These are phyloP conservation scores for Glaucidium brasilianum DNA, from an alignment of 2,113 vertebrate species.

Conservation along the genomic window DNA sequence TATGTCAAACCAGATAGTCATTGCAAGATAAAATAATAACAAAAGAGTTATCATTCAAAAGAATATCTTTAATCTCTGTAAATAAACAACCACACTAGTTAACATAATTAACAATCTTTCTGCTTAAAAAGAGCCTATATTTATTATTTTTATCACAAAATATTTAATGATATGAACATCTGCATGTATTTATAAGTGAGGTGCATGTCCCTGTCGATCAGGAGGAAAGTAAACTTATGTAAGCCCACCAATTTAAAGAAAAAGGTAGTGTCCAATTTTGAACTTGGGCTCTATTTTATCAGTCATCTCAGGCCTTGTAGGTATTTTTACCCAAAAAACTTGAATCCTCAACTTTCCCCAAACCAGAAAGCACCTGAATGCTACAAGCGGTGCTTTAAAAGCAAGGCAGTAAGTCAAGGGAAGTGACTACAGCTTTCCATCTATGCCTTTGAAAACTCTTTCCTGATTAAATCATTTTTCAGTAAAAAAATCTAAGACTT, in stretches of 20 bases:
- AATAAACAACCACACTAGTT: background rate
- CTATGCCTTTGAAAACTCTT: background rate
- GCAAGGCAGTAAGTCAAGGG: background rate
- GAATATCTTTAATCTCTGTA: background rate
- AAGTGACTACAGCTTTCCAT: background rate
- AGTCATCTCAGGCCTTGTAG: background rate
- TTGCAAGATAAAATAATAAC: conserved; percentile 2
- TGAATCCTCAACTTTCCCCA: background rate
- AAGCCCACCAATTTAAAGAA: background rate
- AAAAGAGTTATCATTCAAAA: conserved; percentile 2
- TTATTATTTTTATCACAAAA: background rate
- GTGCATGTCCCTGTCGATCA: background rate
- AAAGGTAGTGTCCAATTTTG: background rate
- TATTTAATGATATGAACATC: background rate
- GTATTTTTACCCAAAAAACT: background rate
- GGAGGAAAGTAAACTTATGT: background rate
- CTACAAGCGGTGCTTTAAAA: background rate
- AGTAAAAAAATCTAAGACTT: background rate
- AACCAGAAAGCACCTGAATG: background rate
- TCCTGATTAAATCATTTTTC: background rate
- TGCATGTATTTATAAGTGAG: background rate
- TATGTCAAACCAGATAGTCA: background rate
- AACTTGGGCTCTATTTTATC: background rate
- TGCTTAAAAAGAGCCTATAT: background rate
- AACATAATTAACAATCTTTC: background rate